Evolutionary conservation across 2,797 vertebrate genomes (phyloP), one percentile per base, ranked within the genome.

Genomic region (Pseudomugil tenellus): DNA sequence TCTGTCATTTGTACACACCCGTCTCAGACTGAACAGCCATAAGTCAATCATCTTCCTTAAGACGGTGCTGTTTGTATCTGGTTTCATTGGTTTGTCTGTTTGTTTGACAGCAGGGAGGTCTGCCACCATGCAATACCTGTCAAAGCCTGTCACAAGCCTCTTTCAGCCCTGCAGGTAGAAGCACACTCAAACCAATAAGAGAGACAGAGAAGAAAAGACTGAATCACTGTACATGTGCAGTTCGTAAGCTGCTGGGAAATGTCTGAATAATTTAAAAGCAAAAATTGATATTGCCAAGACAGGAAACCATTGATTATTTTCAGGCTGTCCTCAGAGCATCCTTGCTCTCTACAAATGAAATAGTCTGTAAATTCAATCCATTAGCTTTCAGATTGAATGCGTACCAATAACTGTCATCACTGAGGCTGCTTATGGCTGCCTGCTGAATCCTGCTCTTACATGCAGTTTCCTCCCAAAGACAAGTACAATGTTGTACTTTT

Each of bases 101-200:
- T 87, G 79, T 90, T 90, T 91, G 90, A 91, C 89, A 92, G 81
- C 66, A 71, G 62, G 63, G 74, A 84, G 76, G 81, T 80, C 74
- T 77, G 71, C 68, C 79, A 81, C 76, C 79, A 78, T 83, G 84
- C 68, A 6, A 37, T 55, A 79, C 72, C 85, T 87, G 83, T 88
- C 89, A 88, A 88, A 89, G 76, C 87, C 66, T 86, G 89, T 90
- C 87, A 88, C 65, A 73, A 63, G 64, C 72, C 72, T 81, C 72
- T 67, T 76, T 68, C 65, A 80, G 53, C 62, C 67, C 74, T 66
- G 58, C 17, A 13, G 76, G 59, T 58, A 26, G 3, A 43, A 41
- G 63, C 71, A 72, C 35, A 59, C 46, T 63, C 56, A 49, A 52
- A 41, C 64, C 72, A 25, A 58, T 4, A 21, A 29, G 17, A 32